Percentiles rank a stretch among this genome's conserved stretches.
phyloP scores from a whole-genome alignment of 2,888 invertebrate species.

The Selenia dentaria region DNA sequence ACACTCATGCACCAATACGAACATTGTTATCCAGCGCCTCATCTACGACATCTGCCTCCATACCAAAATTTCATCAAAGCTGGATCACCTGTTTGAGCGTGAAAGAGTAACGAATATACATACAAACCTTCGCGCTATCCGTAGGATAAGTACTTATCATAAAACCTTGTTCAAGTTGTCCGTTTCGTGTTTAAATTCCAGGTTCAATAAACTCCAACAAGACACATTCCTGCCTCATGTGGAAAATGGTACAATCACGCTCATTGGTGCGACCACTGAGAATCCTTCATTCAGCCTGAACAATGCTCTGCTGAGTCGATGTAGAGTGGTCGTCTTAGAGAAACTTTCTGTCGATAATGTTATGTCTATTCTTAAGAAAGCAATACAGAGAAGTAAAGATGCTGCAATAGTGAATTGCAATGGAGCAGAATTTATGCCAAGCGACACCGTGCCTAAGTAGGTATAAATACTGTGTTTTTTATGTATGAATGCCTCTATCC shows the following conservation, averaged over 20 bases:
- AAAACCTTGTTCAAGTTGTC: no score
- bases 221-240: slow-evolving; percentile 92
- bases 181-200: slow-evolving; percentile 36
- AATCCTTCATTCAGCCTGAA: slow-evolving; percentile 95
- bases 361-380: slow-evolving; percentile 85
- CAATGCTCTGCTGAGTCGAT: slow-evolving; percentile 91
- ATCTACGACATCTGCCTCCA: no score
- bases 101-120: no score
- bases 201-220: slow-evolving; percentile 94
- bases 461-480: slow-evolving; percentile 17
- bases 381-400: slow-evolving; percentile 65
- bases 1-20: no score
- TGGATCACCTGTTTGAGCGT: no score
- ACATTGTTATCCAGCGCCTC: no score
- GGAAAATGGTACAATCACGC: slow-evolving; percentile 90
- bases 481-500: no score
- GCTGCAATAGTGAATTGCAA: slow-evolving; percentile 51
- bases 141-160: no score
- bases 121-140: no score
- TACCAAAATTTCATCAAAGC: no score
- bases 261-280: slow-evolving; percentile 94
- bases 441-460: slow-evolving; percentile 48
- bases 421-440: slow-evolving; percentile 34
- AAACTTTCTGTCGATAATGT: slow-evolving; percentile 87
- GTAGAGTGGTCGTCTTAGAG: slow-evolving; percentile 90